Evolutionary conservation across 2,113 vertebrate genomes (phyloP).

Genomic region (Cephalopholis sonnerati): DNA sequence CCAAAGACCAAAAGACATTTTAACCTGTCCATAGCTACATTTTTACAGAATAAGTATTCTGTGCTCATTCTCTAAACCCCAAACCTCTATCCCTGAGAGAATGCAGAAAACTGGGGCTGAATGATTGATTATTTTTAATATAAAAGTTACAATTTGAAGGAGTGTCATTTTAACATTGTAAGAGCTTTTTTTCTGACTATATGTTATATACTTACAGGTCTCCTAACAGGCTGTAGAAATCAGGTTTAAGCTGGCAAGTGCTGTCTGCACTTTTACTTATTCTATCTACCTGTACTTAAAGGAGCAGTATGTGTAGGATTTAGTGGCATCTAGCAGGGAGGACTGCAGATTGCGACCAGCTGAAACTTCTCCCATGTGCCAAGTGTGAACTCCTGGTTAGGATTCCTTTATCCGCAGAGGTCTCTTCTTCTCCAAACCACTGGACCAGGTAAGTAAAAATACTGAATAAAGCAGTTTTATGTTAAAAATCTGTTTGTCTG

Average conservation of each 20-base stretch:
- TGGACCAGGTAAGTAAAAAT: too few species aligned
- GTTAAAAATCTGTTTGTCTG: too few species aligned
- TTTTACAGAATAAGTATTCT: neutral
- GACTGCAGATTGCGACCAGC: too few species aligned
- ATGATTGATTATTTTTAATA: neutral
- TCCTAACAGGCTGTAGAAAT: neutral
- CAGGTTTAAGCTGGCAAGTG: neutral
- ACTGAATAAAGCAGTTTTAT: too few species aligned
- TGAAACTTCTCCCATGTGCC: too few species aligned
- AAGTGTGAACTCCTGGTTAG: too few species aligned
- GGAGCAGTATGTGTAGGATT: too few species aligned
- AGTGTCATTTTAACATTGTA: neutral
- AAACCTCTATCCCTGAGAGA: neutral
- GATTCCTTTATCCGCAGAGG: too few species aligned
- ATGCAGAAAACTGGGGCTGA: neutral
- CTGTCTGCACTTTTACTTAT: neutral
- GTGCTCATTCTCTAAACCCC: neutral
- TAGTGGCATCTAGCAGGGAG: too few species aligned
- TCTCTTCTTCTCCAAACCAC: too few species aligned
- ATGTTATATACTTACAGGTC: neutral
- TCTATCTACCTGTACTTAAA: neutral
- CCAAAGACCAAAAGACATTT: constrained; percentile 21
- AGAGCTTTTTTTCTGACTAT: neutral
- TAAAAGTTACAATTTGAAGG: neutral
- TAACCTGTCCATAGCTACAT: neutral